Conservation (phyloP, 2,888 invertebrate species). For the Ochropleura leucogaster region DNA sequence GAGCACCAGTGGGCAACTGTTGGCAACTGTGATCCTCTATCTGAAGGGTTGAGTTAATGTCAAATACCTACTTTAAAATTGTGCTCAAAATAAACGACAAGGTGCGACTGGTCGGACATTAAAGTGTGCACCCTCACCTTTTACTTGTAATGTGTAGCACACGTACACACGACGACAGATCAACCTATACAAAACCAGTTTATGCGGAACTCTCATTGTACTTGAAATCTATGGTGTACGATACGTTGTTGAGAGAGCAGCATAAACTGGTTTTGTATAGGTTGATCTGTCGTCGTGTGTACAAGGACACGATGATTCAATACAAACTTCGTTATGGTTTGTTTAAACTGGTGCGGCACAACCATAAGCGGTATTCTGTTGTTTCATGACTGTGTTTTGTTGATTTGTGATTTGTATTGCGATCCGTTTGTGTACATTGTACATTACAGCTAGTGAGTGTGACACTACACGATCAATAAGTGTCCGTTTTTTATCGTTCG, state of each 20-base stretch:
- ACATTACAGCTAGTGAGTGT: neutral
- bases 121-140: neutral
- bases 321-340: neutral
- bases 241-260: no score
- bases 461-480: slow-evolving; percentile 8
- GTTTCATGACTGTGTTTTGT: neutral
- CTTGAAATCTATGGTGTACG: no score
- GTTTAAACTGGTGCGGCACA: neutral
- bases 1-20: neutral
- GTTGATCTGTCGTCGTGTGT: no score
- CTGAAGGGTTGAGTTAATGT: neutral
- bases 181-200: no score
- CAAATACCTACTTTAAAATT: neutral
- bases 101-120: neutral
- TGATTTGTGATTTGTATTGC: neutral
- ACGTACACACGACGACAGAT: no score
- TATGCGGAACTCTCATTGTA: no score
- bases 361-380: neutral
- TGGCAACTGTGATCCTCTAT: neutral
- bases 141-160: neutral
- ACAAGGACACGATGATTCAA: neutral
- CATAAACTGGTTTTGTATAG: no score
- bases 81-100: neutral
- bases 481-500: neutral
- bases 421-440: neutral